Percentiles rank a stretch among this genome's conserved stretches.
phyloP scores from a whole-genome alignment of 2,797 vertebrate species.

The Euthynnus affinis region DNA sequence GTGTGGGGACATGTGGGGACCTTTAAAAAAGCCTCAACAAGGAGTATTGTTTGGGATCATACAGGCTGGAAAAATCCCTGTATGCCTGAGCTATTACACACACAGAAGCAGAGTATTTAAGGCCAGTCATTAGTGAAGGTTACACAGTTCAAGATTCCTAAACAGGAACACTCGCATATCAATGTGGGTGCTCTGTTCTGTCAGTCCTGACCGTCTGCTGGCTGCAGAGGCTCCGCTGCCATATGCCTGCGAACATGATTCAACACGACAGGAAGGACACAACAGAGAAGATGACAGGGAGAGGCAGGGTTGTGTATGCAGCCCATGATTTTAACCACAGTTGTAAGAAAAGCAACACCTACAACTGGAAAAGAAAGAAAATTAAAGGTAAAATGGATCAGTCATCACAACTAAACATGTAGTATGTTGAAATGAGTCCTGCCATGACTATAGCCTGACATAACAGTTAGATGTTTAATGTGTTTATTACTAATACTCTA shows the following conservation, averaged over 20 bases:
- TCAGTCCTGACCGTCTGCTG: slow-evolving; percentile 1
- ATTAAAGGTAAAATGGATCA: background rate
- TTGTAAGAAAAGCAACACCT: background rate
- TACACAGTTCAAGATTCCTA: slow-evolving; percentile 12
- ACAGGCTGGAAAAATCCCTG: background rate
- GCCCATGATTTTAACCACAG: too few species aligned
- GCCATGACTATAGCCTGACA: too few species aligned
- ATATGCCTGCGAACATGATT: background rate
- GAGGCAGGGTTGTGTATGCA: background rate
- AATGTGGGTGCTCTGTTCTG: background rate
- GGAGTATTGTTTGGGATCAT: background rate
- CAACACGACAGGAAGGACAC: background rate
- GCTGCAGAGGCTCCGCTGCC: background rate
- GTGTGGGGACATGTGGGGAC: too few species aligned
- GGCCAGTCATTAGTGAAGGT: slow-evolving; percentile 8
- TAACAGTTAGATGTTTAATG: too few species aligned
- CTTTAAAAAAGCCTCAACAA: background rate
- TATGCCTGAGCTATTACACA: background rate
- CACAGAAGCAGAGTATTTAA: background rate
- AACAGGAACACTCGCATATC: background rate
- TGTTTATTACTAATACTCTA: background rate
- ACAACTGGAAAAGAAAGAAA: background rate
- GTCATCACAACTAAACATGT: too few species aligned
- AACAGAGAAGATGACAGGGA: background rate
- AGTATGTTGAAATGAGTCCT: too few species aligned